Conservation (phyloP, 2,113 vertebrate species). For the Peromyscus leucopus region DNA sequence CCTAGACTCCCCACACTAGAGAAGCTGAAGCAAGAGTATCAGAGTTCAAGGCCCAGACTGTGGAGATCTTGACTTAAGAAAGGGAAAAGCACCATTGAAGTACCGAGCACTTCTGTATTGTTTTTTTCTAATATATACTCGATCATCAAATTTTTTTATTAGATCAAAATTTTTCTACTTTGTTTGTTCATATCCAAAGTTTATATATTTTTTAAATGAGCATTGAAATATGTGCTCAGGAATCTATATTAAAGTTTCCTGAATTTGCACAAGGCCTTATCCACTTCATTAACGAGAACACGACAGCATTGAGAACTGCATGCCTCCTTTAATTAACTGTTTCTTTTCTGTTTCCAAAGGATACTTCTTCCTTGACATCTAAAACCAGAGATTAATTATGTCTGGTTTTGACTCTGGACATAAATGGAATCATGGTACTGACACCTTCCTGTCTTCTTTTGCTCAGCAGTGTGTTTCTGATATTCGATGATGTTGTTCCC, state of each 20-base stretch:
- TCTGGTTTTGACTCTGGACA: not conserved
- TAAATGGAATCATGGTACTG: not conserved
- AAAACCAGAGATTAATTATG: not conserved
- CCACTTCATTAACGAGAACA: not conserved
- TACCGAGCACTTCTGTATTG: not conserved
- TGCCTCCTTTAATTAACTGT: not conserved
- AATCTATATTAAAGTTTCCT: not conserved
- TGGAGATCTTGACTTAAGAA: not conserved
- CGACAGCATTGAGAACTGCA: not conserved
- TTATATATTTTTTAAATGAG: not conserved
- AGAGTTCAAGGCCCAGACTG: not conserved
- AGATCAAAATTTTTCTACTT: constrained; percentile 5
- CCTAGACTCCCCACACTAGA: not conserved
- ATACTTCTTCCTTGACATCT: not conserved
- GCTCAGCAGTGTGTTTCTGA: not conserved
- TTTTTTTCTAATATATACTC: constrained; percentile 7
- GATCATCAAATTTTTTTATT: not conserved
- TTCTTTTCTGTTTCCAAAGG: not conserved
- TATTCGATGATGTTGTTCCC: not conserved
- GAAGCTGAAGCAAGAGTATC: not conserved
- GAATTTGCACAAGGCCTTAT: not conserved
- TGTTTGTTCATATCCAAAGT: constrained; percentile 42
- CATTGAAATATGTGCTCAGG: not conserved
- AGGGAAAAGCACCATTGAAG: not conserved
- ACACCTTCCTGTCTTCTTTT: not conserved